These are phyloP conservation scores for Chouioia cunea DNA, from an alignment of 2,888 invertebrate species.

Conservation along the genomic window DNA sequence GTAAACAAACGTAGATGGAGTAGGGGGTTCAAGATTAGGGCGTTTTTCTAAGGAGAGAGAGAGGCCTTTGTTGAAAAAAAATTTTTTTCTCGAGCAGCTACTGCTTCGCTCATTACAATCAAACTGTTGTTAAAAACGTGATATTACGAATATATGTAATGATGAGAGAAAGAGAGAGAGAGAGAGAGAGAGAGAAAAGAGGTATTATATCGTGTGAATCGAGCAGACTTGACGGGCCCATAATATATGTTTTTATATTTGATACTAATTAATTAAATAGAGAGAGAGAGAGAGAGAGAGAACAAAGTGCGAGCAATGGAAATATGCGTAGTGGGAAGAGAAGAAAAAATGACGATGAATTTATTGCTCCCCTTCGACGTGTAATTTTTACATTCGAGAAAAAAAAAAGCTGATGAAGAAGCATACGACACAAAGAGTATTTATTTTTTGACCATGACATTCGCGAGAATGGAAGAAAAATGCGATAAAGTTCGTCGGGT, in stretches of 20 bases:
- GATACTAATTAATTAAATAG: slow-evolving; percentile 63
- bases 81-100: slow-evolving; percentile 55
- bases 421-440: slow-evolving; percentile 59
- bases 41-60: slow-evolving; percentile 52
- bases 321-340: slow-evolving; percentile 38
- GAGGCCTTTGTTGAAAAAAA: slow-evolving; percentile 54
- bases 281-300: slow-evolving; percentile 49
- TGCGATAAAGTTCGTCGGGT: slow-evolving; percentile 23
- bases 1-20: slow-evolving; percentile 29
- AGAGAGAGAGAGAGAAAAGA: slow-evolving; percentile 48
- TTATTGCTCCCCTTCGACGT: slow-evolving; percentile 52
- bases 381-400: slow-evolving; percentile 50
- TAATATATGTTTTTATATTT: slow-evolving; percentile 65
- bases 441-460: slow-evolving; percentile 61
- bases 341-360: slow-evolving; percentile 43
- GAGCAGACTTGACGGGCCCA: slow-evolving; percentile 63
- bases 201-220: slow-evolving; percentile 61
- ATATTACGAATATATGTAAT: slow-evolving; percentile 59
- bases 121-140: slow-evolving; percentile 60
- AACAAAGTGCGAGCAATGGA: slow-evolving; percentile 48
- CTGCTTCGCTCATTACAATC: slow-evolving; percentile 63
- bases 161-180: slow-evolving; percentile 2
- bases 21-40: slow-evolving; percentile 46
- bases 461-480: slow-evolving; percentile 28
- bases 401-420: slow-evolving; percentile 47